Conservation (phyloP, 2,797 vertebrate species). For the Diplodus sargus region DNA sequence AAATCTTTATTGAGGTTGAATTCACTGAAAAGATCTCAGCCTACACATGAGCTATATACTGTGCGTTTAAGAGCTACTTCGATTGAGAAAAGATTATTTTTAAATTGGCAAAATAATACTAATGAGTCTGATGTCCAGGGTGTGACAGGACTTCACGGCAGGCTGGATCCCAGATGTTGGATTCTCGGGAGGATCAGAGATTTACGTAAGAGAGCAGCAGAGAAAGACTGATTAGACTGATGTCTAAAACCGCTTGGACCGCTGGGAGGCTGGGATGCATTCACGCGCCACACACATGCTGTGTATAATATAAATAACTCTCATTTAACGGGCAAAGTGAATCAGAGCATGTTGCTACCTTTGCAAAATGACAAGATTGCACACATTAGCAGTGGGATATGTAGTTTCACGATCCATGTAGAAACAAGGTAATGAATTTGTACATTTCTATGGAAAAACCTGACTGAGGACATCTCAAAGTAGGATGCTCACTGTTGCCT, state of each 20-base stretch:
- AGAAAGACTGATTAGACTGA: conserved; percentile 13
- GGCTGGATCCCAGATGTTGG: conserved; percentile 34
- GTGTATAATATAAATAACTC: neutral
- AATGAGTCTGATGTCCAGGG: conserved; percentile 5
- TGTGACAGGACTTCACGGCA: conserved; percentile 5
- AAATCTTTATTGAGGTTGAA: no score
- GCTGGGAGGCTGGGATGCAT: neutral
- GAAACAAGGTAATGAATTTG: neutral
- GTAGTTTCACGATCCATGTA: neutral
- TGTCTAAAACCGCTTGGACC: neutral
- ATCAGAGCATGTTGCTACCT: neutral
- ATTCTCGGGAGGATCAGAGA: conserved; percentile 28
- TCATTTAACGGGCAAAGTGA: neutral
- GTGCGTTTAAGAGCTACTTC: neutral
- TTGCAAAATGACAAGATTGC: neutral
- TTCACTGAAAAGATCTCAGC: neutral
- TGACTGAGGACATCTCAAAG: neutral
- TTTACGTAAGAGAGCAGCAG: conserved; percentile 19
- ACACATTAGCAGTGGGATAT: neutral
- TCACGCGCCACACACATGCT: no score
- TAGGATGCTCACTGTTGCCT: neutral
- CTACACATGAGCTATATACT: fast-evolving
- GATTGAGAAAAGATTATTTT: neutral
- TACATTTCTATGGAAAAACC: neutral
- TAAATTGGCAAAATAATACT: neutral